Evolutionary conservation across 1,140 invertebrate genomes (phyloP), one percentile per base, ranked within the genome.

Genomic region (Microplitis demolitor): DNA sequence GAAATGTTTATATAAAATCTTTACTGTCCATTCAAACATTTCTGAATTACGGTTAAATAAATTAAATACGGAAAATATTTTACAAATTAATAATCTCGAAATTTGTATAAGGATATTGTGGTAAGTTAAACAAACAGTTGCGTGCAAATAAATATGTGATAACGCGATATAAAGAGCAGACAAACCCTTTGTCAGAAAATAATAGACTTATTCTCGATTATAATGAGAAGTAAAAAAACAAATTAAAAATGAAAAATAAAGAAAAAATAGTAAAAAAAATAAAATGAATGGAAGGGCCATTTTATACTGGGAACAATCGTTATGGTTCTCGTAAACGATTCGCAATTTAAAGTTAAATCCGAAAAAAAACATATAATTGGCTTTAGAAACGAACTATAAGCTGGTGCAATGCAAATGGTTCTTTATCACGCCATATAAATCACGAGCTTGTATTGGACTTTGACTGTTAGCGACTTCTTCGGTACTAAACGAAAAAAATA

Each of bases 331-430:
- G 72, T 64, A 73, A 72, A 72, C 73, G 53, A 54, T 60, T 62
- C 58, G 73, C 81, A 82, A 82, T 84, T 81, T 79, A 77, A 79
- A 79, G 78, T 82, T 85, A 83, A 84, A 82, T 84, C 83, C 73
- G 77, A 72, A 76, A 79, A 24, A 83, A 76, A 83, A 80, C 78
- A 81, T 84, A 85, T 85, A 85, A 84, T 85, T 84, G 83, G 76
- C 69, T 77, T 73, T 34, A 73, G 54, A 70, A 75, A 76, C 74
- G 74, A 60, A 75, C 8, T 67, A 56, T 54, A 67, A 54, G 13
- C 66, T 31, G 4, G 24, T 35, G 33, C 13, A n/a, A 67, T 67
- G 54, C 35, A 54, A 74, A 74, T 71, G 63, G 73, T 51, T 71
- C 37, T 61, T 58, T 60, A 67, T 71, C 73, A 74, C 73, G 73